Base-by-base conservation (phyloP, 2,797 vertebrate genomes). In the Phrynocephalus forsythii region DNA sequence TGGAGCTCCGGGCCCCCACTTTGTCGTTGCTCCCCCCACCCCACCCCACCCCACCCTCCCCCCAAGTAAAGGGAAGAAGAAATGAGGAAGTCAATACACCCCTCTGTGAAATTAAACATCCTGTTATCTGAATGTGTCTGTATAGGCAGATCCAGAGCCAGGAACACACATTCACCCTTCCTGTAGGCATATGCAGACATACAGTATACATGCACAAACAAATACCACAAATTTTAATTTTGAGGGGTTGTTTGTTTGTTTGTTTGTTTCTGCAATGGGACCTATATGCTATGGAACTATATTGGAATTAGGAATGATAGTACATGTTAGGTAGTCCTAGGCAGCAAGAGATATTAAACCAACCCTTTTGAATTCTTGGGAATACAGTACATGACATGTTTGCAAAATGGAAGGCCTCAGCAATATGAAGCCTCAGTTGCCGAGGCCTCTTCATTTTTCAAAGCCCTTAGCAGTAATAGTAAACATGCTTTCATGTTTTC, bases 341-440 rank as follows among this genome's bases (percentile, higher is more conserved):
- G 16, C 10, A 5, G 13, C 10, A 85, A 28, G 28, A 68, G 18
- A 9, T 22, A 33, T 68, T 44, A 44, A 28, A 6, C 24, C 7
- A 63, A 60, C 15, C 60, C 20, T 50, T 9, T 77, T 77, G 69
- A 26, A 3, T 33, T 76, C 24, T n/a, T 60, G 60, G 13, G 28
- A 63, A 33, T 33, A 33, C 33, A 33, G 28, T 85, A 7, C 28
- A 50, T 24, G 24, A 78, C 52, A 69, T 3, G 20, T 30, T 84
- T 79, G 18, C 71, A 82, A 48, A 79, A 90, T 68, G 44, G 68
- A 33, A 78, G 38, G 16, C 13, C 33, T 85, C 22, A 75, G 38
- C 26, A 78, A 68, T 20, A n/a, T 48, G 38, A 63, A 63, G 38
- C 50, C 2, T 83, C 82, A 56, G n/a, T 72, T 56, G 9, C 1